Conservation (phyloP, 1,140 invertebrate species). For the Cheumatopsyche charites region DNA sequence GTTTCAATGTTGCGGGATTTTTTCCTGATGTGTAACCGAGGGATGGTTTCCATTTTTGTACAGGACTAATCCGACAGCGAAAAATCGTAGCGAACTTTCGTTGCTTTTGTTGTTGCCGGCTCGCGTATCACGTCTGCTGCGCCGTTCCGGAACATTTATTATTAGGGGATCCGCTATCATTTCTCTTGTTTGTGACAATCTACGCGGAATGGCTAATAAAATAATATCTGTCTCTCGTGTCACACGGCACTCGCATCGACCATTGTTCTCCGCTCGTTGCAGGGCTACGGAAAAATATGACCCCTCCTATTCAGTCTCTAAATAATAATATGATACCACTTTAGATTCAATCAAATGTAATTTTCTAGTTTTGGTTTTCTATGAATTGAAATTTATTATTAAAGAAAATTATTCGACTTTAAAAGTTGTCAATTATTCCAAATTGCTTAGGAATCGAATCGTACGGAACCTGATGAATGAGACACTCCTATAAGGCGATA, state of each 20-base stretch:
- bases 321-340: not conserved
- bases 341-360: too few relatives aligned
- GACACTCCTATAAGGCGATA: too few relatives aligned
- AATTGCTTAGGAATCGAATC: too few relatives aligned
- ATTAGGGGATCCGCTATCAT: not conserved
- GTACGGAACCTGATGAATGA: too few relatives aligned
- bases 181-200: constrained; percentile 16
- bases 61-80: constrained; percentile 13
- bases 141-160: constrained; percentile 23
- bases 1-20: not conserved
- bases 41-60: not conserved
- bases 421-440: too few relatives aligned
- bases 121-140: constrained; percentile 2
- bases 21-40: not conserved
- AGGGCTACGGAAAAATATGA: too few relatives aligned
- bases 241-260: not conserved
- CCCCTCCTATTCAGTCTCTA: not conserved
- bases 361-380: too few relatives aligned
- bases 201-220: constrained; percentile 26
- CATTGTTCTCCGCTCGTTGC: not conserved
- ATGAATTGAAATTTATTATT: not conserved
- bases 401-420: too few relatives aligned
- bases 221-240: constrained; percentile 15
- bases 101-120: not conserved
- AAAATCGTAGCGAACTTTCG: not conserved